Base-by-base conservation (phyloP, 2,888 invertebrate species). In the Macaria notata region DNA sequence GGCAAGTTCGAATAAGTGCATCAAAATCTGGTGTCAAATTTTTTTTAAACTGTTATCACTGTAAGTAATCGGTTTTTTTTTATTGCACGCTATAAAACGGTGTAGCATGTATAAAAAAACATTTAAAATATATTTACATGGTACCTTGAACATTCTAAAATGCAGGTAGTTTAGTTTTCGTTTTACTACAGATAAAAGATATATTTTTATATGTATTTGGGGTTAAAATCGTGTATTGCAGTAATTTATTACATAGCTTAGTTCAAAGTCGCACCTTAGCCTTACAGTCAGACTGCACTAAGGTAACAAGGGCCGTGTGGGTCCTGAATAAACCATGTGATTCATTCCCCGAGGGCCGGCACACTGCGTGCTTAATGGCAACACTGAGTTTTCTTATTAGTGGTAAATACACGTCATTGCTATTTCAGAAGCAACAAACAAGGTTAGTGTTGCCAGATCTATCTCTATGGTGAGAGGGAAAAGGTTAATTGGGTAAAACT, bases 261-360 rank as follows among this genome's bases (percentile, higher is more conserved):
- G 4, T 46, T 33, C n/a, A 5, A 36, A n/a, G 7, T 50, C 9
- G 47, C 54, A 49, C 29, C 48, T 36, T 43, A 56, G 50, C 55
- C 45, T 3, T 29, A 6, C 61, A 56, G 9, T 29, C 8, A 29
- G n/a, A 50, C 48, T 48, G 8, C 3, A 9, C 41, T 36, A 31
- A 53, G 53, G 51, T 55, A 38, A 8, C 39, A 62, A 64, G 63
- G 61, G 53, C 56, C 56, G 58, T 62, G 62, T 60, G 19, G 19
- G 56, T 46, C 31, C 61, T 82, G 80, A 82, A 83, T 83, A 82
- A 83, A 78, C 75, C 78, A 84, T 81, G 79, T 73, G 78, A 71
- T 76, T 72, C 65, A 69, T 74, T 73, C 79, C 79, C 78, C 51
- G 60, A 56, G 66, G 67, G 72, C 58, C 59, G 58, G 66, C 60